Conservation (phyloP, 53 echinoderm and acorn worm species). For the Patiria pectinifera region DNA sequence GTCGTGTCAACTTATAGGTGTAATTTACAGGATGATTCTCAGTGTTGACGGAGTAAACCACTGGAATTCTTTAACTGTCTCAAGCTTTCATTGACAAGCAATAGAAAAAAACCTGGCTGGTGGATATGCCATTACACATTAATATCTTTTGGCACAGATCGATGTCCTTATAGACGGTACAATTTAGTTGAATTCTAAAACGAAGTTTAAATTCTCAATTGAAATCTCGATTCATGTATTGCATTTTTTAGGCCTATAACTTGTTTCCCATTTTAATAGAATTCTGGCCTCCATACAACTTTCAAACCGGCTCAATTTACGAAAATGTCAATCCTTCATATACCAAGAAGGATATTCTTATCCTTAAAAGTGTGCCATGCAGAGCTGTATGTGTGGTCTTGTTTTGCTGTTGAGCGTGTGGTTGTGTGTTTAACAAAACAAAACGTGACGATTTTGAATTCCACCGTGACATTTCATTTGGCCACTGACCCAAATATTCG, state of each 20-base stretch:
- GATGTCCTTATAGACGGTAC: too few relatives aligned
- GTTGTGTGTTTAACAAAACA: constrained; percentile 33
- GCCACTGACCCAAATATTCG: constrained; percentile 30
- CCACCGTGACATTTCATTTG: background rate
- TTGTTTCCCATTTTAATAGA: too few relatives aligned
- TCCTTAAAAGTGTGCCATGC: background rate
- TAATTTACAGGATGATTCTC: background rate
- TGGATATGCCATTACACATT: too few relatives aligned
- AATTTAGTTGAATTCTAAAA: too few relatives aligned
- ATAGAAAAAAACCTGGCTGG: background rate
- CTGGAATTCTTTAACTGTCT: background rate
- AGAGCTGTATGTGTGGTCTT: constrained; percentile 33
- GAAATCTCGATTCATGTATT: too few relatives aligned
- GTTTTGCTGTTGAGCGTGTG: constrained; percentile 13
- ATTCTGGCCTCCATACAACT: too few relatives aligned
- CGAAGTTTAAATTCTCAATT: too few relatives aligned
- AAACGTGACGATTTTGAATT: constrained; percentile 56
- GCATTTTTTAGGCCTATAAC: too few relatives aligned
- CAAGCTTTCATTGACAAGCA: background rate
- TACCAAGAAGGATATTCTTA: too few relatives aligned
- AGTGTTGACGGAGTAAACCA: background rate
- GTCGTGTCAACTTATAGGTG: background rate
- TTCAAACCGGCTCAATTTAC: too few relatives aligned
- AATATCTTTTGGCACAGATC: too few relatives aligned
- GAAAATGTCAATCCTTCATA: too few relatives aligned